Evolutionary conservation across 2,888 invertebrate genomes (phyloP).

Genomic region (Digitonthophagus gazella): DNA sequence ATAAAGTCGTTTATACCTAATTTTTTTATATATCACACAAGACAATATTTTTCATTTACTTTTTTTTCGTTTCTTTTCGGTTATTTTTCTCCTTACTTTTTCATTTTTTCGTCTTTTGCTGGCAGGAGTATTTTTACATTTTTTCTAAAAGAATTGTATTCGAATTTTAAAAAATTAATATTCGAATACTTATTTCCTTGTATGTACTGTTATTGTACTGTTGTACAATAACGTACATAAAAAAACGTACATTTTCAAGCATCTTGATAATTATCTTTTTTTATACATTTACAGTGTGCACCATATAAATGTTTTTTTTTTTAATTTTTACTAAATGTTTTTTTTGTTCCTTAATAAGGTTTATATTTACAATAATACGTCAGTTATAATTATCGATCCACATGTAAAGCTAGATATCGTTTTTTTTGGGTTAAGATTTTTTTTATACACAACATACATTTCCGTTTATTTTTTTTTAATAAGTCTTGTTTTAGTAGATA

Average conservation of each 20-base stretch:
- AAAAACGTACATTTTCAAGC: too few relatives aligned
- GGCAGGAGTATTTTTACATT: constrained; percentile 28
- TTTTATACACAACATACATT: constrained; percentile 4
- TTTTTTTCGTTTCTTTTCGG: constrained; percentile 20
- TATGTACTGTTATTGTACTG: too few relatives aligned
- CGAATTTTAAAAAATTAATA: constrained; percentile 12
- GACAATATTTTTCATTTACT: constrained; percentile 27
- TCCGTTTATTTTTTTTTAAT: background rate
- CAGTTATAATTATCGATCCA: constrained; percentile 20
- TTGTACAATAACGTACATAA: too few relatives aligned
- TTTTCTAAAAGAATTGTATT: too few relatives aligned
- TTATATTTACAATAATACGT: background rate
- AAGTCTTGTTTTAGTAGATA: background rate
- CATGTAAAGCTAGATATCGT: constrained; percentile 31
- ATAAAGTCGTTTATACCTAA: constrained; percentile 30
- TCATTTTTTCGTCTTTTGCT: background rate
- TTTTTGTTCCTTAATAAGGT: too few relatives aligned
- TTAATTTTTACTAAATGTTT: background rate
- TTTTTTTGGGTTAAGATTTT: constrained; percentile 6
- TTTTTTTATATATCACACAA: constrained; percentile 32
- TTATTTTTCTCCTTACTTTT: constrained; percentile 12
- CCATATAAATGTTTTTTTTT: background rate
- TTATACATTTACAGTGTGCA: background rate
- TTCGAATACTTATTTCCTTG: too few relatives aligned
- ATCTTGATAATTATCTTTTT: background rate